Evolutionary conservation across 2,888 invertebrate species (phyloP).

Genomic region (Thysanoteuthis rhombus): DNA sequence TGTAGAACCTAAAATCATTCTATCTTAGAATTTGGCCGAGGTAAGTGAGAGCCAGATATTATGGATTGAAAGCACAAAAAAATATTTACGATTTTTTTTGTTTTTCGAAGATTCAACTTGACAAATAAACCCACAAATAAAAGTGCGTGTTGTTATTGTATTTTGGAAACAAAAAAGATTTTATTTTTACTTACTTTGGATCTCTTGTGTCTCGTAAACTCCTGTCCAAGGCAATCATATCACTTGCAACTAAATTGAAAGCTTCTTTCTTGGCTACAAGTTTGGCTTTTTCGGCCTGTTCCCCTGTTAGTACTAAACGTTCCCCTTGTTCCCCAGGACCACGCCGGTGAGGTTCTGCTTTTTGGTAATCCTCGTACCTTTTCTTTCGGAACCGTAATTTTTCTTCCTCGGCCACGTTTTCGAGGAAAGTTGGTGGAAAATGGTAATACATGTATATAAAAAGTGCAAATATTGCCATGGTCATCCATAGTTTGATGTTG

Average conservation of each 20-base stretch:
- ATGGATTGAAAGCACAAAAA: no score
- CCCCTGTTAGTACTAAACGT: constrained; percentile 54
- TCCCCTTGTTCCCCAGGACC: constrained; percentile 66
- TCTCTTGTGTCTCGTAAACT: constrained; percentile 77
- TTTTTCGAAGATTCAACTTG: no score
- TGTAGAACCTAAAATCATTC: no score
- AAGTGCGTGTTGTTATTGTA: no score
- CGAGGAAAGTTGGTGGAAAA: background rate
- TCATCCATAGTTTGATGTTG: background rate
- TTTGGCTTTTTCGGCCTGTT: constrained; percentile 74
- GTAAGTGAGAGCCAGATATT: no score
- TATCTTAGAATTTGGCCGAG: no score
- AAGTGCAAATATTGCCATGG: background rate
- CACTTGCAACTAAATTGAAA: constrained; percentile 87
- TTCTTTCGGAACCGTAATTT: constrained; percentile 35
- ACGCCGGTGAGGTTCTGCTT: constrained; percentile 41
- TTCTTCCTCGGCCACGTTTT: constrained; percentile 16
- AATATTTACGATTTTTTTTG: no score
- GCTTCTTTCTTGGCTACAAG: constrained; percentile 83
- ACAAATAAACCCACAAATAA: no score
- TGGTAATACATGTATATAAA: background rate
- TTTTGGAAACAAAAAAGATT: background rate
- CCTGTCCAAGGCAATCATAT: constrained; percentile 86
- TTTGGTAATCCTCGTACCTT: constrained; percentile 49
- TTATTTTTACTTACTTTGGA: constrained; percentile 63